Evolutionary conservation across 1,140 invertebrate genomes (phyloP), one percentile per base, ranked within the genome.

Genomic region (Eumaeus atala): DNA sequence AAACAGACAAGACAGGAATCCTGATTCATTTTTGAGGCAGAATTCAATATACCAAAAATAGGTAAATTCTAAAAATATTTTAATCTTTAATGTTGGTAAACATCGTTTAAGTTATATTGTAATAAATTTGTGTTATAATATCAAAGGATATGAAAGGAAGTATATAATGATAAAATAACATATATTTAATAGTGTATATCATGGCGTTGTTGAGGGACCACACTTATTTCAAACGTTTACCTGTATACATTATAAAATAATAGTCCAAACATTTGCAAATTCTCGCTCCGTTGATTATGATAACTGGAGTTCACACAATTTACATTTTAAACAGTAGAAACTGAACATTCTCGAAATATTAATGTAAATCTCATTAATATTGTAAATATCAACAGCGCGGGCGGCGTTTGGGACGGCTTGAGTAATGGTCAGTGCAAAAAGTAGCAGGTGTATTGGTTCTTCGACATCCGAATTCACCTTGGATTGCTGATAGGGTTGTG

Each of bases 361-460:
- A 17, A 44, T 44, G 12, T 11, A 14, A 40, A 40, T n/a, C n/a
- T n/a, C n/a, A n/a, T 14, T 40, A 40, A 40, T 14, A 40, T 40
- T 1, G 38, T 14, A 16, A 16, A 44, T 44, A 16, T 44, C 16
- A 44, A 44, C 17, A 16, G n/a, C n/a, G 14, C 38, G 12, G 9
- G 38, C 12, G 16, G 38, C 38, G 38, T n/a, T 28, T 28, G 21
- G 21, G 21, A 6, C 21, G 6, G 21, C 21, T 28, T 16, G 40
- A 16, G 12, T 44, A 44, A 44, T 44, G 40, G 40, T 16, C 40
- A 44, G 21, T 28, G 21, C 12, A 44, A 44, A 44, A 44, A 44
- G n/a, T 44, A 17, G 40, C 40, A 44, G 40, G 40, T 44, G 40
- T 5, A 28, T 38, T 14, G 14, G 40, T 44, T 14, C 40, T 44